Conservation (phyloP, 2,797 vertebrate species). For the Lepidocolaptes lacrymiger region DNA sequence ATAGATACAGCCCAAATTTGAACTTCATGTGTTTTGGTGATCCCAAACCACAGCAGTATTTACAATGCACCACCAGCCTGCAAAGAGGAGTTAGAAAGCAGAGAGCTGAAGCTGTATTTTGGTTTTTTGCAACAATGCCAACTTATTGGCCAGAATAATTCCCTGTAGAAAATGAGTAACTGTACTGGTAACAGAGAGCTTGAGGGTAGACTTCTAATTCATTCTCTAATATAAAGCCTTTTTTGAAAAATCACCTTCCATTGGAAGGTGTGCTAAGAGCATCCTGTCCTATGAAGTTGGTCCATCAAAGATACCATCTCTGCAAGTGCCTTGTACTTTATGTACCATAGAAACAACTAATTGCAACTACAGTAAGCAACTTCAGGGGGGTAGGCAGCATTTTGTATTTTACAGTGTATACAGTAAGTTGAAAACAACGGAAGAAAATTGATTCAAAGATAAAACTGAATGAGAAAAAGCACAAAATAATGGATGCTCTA, state of each 20-base stretch:
- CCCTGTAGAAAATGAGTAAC: neutral
- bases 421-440: neutral
- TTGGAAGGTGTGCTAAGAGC: neutral
- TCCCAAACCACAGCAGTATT: neutral
- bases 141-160: neutral
- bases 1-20: neutral
- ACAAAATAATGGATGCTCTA: neutral
- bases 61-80: neutral
- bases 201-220: neutral
- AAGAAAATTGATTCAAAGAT: neutral
- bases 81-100: neutral
- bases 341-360: neutral
- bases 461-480: neutral
- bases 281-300: neutral
- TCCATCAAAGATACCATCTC: neutral
- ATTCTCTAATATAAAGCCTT: neutral
- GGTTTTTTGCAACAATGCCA: neutral
- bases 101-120: neutral
- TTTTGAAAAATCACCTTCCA: neutral
- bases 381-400: neutral
- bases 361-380: neutral
- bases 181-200: neutral
- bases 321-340: neutral
- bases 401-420: neutral
- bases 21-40: neutral